Percentiles rank a stretch among this genome's conserved stretches.
These are phyloP conservation scores for Ranitomeya imitator DNA, from an alignment of 2,113 vertebrate species.

Conservation along the genomic window DNA sequence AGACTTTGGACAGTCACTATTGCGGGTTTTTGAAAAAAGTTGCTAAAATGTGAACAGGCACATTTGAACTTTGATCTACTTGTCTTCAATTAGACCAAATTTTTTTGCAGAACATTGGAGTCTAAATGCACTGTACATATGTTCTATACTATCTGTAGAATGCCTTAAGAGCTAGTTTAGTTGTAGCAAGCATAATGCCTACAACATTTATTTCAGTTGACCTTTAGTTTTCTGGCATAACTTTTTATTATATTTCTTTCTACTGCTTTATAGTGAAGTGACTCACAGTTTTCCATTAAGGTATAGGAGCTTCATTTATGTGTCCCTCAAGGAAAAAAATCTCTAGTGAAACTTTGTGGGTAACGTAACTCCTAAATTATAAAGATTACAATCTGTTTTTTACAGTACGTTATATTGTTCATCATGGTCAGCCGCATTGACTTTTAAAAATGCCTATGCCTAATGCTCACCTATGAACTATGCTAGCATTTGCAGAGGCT, in stretches of 20 bases:
- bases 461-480: conserved; percentile 1
- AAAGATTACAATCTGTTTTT: not conserved
- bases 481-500: conserved; percentile 25
- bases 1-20: no score
- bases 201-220: not conserved
- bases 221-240: not conserved
- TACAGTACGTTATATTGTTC: not conserved
- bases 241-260: not conserved
- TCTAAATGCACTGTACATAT: not conserved
- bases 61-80: no score
- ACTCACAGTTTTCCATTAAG: not conserved
- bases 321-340: not conserved
- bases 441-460: conserved; percentile 16
- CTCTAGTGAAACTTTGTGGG: not conserved
- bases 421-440: not conserved
- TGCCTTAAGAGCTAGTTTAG: not conserved
- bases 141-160: not conserved
- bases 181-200: not conserved
- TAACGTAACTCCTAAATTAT: not conserved
- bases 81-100: no score
- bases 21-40: no score
- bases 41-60: no score
- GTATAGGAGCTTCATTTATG: not conserved
- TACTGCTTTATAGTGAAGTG: not conserved
- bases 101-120: not conserved